Evolutionary conservation across 2,113 vertebrate genomes (phyloP).

Genomic region (Meriones unguiculatus): DNA sequence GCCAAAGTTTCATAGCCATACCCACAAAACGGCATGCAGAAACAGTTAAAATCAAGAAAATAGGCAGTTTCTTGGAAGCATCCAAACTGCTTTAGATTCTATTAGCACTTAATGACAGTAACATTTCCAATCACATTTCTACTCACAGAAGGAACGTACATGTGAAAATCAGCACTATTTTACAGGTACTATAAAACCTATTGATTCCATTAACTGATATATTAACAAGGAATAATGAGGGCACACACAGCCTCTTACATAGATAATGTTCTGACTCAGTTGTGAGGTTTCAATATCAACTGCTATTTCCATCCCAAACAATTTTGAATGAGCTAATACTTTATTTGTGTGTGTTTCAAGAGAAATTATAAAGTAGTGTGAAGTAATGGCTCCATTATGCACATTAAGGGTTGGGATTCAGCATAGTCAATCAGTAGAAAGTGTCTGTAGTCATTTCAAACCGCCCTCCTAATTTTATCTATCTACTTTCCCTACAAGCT

Average conservation of each 20-base stretch:
- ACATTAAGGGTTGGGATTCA: slow-evolving; percentile 73
- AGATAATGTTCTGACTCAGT: slow-evolving; percentile 32
- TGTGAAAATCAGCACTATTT: not conserved
- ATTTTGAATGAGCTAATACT: slow-evolving; percentile 49
- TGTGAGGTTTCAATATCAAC: slow-evolving; percentile 38
- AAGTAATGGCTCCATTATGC: slow-evolving; percentile 52
- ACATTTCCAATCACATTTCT: slow-evolving; percentile 21
- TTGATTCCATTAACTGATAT: slow-evolving; percentile 38
- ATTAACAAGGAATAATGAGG: slow-evolving; percentile 55
- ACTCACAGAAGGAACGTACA: not conserved
- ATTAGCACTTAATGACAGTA: slow-evolving; percentile 1
- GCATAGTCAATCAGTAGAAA: slow-evolving; percentile 33
- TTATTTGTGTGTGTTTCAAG: slow-evolving; percentile 50
- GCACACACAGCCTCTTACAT: not conserved
- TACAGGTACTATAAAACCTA: slow-evolving; percentile 8
- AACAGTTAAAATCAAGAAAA: not conserved
- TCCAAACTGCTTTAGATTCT: not conserved
- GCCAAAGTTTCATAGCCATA: not conserved
- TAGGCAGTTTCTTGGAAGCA: not conserved
- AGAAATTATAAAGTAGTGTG: slow-evolving; percentile 73
- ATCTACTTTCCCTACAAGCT: slow-evolving; percentile 40
- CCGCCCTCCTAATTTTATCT: slow-evolving; percentile 58
- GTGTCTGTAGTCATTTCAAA: slow-evolving; percentile 71
- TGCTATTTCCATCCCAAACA: slow-evolving; percentile 43
- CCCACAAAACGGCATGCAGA: not conserved